phyloP scores from a whole-genome alignment of 2,888 invertebrate genomes.

The Drosophila kambysellisi region DNA sequence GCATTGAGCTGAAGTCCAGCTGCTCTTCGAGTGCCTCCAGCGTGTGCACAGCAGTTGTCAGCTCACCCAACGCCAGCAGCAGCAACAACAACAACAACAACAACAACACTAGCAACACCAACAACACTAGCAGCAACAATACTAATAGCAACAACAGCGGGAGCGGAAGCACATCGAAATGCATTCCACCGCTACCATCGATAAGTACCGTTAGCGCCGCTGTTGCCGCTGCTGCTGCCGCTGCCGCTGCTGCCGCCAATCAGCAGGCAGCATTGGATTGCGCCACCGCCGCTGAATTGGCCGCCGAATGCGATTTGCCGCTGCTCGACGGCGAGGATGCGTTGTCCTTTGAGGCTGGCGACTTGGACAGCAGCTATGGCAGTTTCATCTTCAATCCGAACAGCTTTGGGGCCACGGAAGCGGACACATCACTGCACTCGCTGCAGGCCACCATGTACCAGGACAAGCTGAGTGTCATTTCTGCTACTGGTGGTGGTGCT shows the following conservation, averaged over 20 bases:
- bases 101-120: slow-evolving; percentile 18
- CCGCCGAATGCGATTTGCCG: slow-evolving; percentile 89
- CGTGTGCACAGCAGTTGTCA: slow-evolving; percentile 24
- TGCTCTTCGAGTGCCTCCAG: slow-evolving; percentile 69
- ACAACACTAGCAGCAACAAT: slow-evolving; percentile 80
- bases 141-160: slow-evolving; percentile 58
- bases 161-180: slow-evolving; percentile 44
- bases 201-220: slow-evolving; percentile 85
- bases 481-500: slow-evolving; percentile 37
- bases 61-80: slow-evolving; percentile 79
- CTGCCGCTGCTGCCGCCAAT: slow-evolving; percentile 84
- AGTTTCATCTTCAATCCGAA: slow-evolving; percentile 88
- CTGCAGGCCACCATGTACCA: slow-evolving; percentile 84
- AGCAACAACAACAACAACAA: slow-evolving; percentile 24
- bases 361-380: slow-evolving; percentile 88
- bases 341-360: slow-evolving; percentile 86
- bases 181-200: slow-evolving; percentile 84
- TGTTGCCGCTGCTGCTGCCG: slow-evolving; percentile 86
- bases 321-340: slow-evolving; percentile 91
- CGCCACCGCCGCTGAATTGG: slow-evolving; percentile 86
- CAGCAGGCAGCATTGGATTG: slow-evolving; percentile 85
- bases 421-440: slow-evolving; percentile 71
- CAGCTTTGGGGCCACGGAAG: slow-evolving; percentile 62
- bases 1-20: slow-evolving; percentile 65
- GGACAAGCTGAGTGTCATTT: slow-evolving; percentile 80